A percentile compares a stretch with the other conserved stretches of the same genome.
Conservation (phyloP, 2,113 vertebrate species). For the Nerophis ophidion region DNA sequence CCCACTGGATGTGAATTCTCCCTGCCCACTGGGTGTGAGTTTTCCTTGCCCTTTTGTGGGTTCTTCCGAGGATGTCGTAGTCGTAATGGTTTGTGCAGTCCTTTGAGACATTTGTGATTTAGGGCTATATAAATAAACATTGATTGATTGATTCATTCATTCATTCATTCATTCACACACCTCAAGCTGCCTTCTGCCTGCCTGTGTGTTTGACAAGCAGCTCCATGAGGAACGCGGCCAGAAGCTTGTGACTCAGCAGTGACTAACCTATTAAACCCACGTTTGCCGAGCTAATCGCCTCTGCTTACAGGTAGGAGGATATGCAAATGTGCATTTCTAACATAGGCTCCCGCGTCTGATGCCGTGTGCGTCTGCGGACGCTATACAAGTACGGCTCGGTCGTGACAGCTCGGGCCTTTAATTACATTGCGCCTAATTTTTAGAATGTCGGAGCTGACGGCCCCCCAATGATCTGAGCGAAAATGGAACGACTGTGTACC, state of each 20-base stretch:
- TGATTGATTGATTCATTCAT: no score
- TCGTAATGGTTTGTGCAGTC: no score
- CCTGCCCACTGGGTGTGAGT: no score
- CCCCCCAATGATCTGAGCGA: constrained; percentile 38
- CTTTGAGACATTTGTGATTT: no score
- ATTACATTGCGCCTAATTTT: constrained; percentile 52
- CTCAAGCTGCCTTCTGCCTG: constrained; percentile 44
- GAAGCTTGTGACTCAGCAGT: constrained; percentile 54
- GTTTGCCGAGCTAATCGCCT: constrained; percentile 45
- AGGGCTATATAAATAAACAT: no score
- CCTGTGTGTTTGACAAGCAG: constrained; percentile 49
- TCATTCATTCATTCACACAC: constrained; percentile 14
- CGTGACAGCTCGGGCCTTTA: constrained; percentile 37
- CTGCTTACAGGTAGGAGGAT: constrained; percentile 27
- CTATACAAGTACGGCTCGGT: constrained; percentile 26
- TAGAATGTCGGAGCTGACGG: constrained; percentile 49
- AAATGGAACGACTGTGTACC: constrained; percentile 31
- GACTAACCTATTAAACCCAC: constrained; percentile 55
- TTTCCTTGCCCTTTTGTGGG: no score
- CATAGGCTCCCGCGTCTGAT: constrained; percentile 5
- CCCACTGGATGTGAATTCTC: no score
- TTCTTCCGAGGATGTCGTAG: no score
- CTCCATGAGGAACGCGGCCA: constrained; percentile 49
- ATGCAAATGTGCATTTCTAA: constrained; percentile 2
- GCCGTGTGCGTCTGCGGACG: constrained; percentile 1